phyloP scores from a whole-genome alignment of 2,888 invertebrate genomes.

The Rhagonycha fulva region DNA sequence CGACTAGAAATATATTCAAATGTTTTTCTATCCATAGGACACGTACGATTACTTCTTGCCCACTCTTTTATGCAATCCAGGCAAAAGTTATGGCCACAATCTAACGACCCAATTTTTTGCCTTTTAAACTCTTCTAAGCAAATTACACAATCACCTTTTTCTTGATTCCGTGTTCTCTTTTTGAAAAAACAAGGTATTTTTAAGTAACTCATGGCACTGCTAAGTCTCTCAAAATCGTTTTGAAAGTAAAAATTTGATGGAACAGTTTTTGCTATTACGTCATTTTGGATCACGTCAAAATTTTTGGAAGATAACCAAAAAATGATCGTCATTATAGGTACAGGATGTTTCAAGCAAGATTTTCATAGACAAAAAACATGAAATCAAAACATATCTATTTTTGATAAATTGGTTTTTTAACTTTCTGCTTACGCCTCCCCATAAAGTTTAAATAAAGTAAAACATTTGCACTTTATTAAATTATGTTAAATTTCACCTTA shows the following conservation, averaged over 20 bases:
- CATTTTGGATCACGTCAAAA: background rate
- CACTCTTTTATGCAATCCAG: background rate
- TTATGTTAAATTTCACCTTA: background rate
- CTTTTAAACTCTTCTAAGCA: background rate
- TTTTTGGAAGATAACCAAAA: background rate
- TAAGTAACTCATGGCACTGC: background rate
- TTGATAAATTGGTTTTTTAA: background rate
- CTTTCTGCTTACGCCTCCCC: background rate
- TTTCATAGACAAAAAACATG: background rate
- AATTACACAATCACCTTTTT: background rate
- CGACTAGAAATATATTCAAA: background rate
- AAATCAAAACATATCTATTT: background rate
- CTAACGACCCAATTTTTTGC: background rate
- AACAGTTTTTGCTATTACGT: background rate
- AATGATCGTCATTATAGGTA: background rate
- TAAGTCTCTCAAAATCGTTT: too few relatives aligned
- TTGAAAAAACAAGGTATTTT: background rate
- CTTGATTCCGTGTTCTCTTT: background rate
- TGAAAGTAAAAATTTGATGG: too few relatives aligned
- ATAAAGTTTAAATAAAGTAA: background rate
- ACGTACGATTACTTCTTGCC: background rate
- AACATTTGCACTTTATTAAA: background rate
- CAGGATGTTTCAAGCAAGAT: background rate
- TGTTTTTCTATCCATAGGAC: background rate
- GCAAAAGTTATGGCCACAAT: background rate